Percentiles rank a stretch among this genome's conserved stretches.
These are phyloP conservation scores for Dicrurus megarhynchus DNA, from an alignment of 2,113 vertebrate genomes.

Conservation along the genomic window DNA sequence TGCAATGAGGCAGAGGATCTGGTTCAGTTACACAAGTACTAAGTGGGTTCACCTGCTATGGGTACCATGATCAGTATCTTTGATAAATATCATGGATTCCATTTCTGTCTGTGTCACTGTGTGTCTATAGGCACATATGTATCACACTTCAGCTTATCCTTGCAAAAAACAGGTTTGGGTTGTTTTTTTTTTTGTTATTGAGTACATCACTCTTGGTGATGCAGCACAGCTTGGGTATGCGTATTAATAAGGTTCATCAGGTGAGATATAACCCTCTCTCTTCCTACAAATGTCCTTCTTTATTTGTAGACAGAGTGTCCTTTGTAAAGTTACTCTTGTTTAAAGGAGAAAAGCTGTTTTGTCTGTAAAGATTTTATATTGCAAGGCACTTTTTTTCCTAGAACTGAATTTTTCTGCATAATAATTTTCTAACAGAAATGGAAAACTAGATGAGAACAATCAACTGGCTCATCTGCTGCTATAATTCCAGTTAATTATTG, in stretches of 20 bases:
- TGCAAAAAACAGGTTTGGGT: neutral
- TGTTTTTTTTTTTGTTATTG: neutral
- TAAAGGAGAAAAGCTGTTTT: neutral
- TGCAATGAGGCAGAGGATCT: neutral
- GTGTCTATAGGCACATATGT: neutral
- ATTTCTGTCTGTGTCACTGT: neutral
- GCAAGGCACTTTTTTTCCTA: neutral
- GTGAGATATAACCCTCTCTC: neutral
- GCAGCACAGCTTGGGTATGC: neutral
- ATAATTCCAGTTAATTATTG: neutral
- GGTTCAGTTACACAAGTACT: neutral
- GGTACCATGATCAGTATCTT: neutral
- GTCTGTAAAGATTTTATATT: neutral
- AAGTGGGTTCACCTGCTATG: neutral
- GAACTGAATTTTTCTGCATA: neutral
- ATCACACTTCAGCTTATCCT: neutral
- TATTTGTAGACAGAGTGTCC: neutral
- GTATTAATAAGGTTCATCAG: neutral
- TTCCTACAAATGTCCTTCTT: neutral
- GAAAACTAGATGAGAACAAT: neutral
- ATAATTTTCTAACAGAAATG: neutral
- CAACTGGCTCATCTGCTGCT: neutral
- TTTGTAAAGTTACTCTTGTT: neutral
- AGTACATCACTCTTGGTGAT: neutral
- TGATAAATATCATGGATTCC: neutral